Evolutionary conservation across 2,797 vertebrate genomes (phyloP), one percentile per base, ranked within the genome.

Genomic region (Miichthys miiuy): DNA sequence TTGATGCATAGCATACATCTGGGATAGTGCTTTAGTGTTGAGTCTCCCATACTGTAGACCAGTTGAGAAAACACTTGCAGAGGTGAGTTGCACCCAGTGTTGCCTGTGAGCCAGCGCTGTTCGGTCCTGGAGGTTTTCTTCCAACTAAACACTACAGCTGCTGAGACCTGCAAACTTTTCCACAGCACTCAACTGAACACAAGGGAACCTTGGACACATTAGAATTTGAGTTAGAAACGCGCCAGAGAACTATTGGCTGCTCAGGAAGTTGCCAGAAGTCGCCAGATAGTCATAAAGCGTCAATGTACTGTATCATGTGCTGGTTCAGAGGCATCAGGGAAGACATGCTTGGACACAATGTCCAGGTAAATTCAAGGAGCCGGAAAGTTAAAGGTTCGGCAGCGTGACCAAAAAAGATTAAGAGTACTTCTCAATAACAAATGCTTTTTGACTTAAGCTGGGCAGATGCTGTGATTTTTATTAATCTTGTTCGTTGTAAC

Each of bases 1-100:
- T 65, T 85, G 86, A 90, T 89, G 83, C 88, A 80, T 72, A 79
- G 75, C 62, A 0, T 79, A 82, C 91, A 92, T 93, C 92, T 93
- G 92, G 85, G 84, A 87, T 86, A 90, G 74, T 6, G 67, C 84
- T 94, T 88, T 64, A 64, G 76, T 4, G 56, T 70, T 4, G 46
- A 78, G 73, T 55, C 72, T 74, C 30, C 73, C 54, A 56, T 69
- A 46, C 68, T 83, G 68, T 54, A 69, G 69, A 69, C 20, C 79
- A 42, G 71, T 87, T 72, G 68, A 80, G 80, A 82, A 88, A 87
- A 82, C 80, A 86, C 72, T 81, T 7, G 18, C 62, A 55, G 77
- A 81, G 87, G 75, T 78, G 70, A 77, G 76, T 52, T 75, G 69
- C 73, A 77, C 67, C 70, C 66, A 71, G 64, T 6, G 57, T 83